Evolutionary conservation across 1,140 invertebrate species (phyloP), one percentile per base, ranked within the genome.

Genomic region (Drusus annulatus): DNA sequence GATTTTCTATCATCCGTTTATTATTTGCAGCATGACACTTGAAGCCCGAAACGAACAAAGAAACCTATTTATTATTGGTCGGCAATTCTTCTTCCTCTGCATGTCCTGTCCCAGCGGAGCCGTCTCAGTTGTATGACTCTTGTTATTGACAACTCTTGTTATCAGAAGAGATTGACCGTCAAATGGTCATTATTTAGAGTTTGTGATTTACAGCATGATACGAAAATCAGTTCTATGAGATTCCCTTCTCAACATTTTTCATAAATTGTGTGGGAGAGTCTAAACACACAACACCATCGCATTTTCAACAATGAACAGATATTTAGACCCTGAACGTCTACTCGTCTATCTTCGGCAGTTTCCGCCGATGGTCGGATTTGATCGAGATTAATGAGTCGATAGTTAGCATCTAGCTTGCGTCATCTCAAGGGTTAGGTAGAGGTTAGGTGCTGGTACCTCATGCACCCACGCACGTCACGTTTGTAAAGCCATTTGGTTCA

Each of bases 281-380:
- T 31, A 68, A 68, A 68, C 36, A 60, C 63, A 17, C 19, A 68
- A 68, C 31, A 16, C 7, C 16, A 68, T 31, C 63, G 28, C 63
- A 68, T 68, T 68, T 68, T 68, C 50, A 36, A 31, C 63, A 68
- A 68, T 68, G 50, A 68, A 68, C 63, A 68, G 63, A 50, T 68
- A 31, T 31, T 68, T 17, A 31, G n/a, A 10, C 63, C 63, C 28
- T 50, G 45, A 68, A 50, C 31, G 28, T 68, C 16, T 45, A 17
- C 63, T 68, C 63, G 16, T 17, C 15, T 45, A 68, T n/a, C 63
- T 36, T 68, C 63, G 63, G 63, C 63, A 17, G 28, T 68, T 68
- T 68, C 63, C 63, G 63, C 10, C 63, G n/a, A 68, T 68, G 28
- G n/a, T 68, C 63, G 63, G 28, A 17, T 25, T 68, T 68, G 63